These are phyloP conservation scores for Mizuhopecten yessoensis DNA, from an alignment of 1,140 invertebrate genomes.

Conservation along the genomic window DNA sequence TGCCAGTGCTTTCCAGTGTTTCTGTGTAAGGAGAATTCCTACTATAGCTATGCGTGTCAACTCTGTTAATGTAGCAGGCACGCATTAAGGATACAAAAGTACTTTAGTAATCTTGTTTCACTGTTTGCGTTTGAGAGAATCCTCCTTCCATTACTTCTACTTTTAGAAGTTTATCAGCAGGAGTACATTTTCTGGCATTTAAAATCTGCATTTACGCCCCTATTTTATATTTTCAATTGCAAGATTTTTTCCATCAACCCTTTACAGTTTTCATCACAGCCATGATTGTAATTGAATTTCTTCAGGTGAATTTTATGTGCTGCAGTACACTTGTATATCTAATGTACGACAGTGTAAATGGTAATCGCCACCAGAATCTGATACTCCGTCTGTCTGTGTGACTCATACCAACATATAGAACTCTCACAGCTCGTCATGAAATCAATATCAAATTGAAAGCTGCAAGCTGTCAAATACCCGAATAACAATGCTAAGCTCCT, in stretches of 20 bases:
- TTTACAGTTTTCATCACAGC: constrained; percentile 1
- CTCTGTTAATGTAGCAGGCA: not conserved
- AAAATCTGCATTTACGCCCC: not conserved
- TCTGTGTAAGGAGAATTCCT: not conserved
- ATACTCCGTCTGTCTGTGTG: not conserved
- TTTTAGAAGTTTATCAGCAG: not conserved
- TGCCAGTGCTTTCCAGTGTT: not conserved
- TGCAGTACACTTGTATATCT: not conserved
- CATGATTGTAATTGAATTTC: constrained; percentile 17
- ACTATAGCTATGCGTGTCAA: not conserved
- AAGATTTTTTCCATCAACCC: constrained; percentile 19
- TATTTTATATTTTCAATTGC: constrained; percentile 13
- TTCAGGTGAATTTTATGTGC: not conserved
- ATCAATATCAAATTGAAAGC: constrained; percentile 28
- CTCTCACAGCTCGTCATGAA: not conserved
- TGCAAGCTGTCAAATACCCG: not conserved
- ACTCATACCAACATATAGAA: constrained; percentile 16
- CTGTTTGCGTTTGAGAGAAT: not conserved
- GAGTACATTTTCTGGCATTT: constrained; percentile 27
- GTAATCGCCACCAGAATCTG: not conserved
- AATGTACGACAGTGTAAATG: not conserved
- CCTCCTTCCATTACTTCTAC: not conserved
- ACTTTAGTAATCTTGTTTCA: constrained; percentile 26
- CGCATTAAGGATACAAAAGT: not conserved
- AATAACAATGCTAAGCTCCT: not conserved